These are phyloP conservation scores for Momotus momota DNA, from an alignment of 2,797 vertebrate species.

Conservation along the genomic window DNA sequence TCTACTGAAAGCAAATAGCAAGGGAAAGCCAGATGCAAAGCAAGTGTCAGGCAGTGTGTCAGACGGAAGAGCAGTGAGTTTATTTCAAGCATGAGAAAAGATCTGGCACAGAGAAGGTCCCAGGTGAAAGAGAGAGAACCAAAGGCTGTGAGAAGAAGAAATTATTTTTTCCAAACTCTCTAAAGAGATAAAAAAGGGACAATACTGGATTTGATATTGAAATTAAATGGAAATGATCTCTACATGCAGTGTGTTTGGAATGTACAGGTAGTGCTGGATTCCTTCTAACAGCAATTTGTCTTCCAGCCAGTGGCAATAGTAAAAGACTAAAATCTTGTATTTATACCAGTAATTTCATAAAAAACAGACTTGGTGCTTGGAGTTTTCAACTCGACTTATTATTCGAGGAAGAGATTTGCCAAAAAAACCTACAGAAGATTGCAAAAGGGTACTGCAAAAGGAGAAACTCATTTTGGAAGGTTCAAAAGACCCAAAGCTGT, in stretches of 20 bases:
- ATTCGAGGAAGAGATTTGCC: neutral
- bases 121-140: neutral
- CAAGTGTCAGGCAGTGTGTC: neutral
- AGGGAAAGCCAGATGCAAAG: neutral
- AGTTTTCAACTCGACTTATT: neutral
- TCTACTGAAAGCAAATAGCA: neutral
- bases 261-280: neutral
- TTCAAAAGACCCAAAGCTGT: neutral
- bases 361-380: rapidly evolving
- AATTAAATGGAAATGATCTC: neutral
- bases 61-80: neutral
- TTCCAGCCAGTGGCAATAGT: neutral
- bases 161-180: neutral
- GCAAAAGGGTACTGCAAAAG: neutral
- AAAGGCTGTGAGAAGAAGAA: neutral
- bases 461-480: neutral
- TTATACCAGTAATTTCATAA: neutral
- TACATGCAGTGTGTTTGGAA: neutral
- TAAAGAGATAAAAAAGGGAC: neutral
- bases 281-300: neutral
- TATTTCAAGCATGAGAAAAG: slow-evolving; percentile 15
- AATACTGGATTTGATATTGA: neutral
- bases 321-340: neutral
- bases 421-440: neutral
- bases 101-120: neutral